Evolutionary conservation across 2,797 vertebrate species (phyloP).

Genomic region (Pterois miles): DNA sequence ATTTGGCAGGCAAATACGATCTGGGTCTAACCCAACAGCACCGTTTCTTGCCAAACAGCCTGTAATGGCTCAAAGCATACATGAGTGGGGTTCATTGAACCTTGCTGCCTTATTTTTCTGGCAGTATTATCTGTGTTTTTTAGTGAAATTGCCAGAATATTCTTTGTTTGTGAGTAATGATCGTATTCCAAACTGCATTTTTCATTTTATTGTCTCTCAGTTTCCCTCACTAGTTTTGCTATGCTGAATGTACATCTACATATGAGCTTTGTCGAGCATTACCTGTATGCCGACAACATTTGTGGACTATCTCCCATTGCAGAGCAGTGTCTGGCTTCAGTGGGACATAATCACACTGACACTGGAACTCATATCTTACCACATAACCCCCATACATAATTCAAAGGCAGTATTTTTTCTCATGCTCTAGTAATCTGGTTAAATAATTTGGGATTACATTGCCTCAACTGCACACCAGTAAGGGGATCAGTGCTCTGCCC

Average conservation of each 20-base stretch:
- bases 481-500: slow-evolving; percentile 77
- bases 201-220: background rate
- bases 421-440: slow-evolving; percentile 77
- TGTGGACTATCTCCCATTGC: background rate
- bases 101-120: slow-evolving; percentile 29
- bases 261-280: background rate
- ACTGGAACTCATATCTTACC: slow-evolving; percentile 50
- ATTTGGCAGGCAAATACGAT: slow-evolving; percentile 31
- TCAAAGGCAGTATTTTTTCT: slow-evolving; percentile 63
- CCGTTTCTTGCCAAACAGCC: slow-evolving; percentile 44
- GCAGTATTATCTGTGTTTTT: background rate
- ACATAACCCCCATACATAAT: slow-evolving; percentile 66
- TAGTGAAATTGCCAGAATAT: slow-evolving; percentile 7
- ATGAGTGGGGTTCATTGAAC: slow-evolving; percentile 18
- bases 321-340: slow-evolving; percentile 6
- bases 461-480: slow-evolving; percentile 68
- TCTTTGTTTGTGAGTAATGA: slow-evolving; percentile 19
- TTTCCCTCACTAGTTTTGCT: background rate
- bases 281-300: slow-evolving; percentile 20
- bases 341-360: slow-evolving; percentile 28
- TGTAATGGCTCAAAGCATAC: slow-evolving; percentile 30
- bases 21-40: slow-evolving; percentile 17
- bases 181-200: slow-evolving; percentile 5
- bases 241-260: background rate
- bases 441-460: slow-evolving; percentile 83